phyloP scores from a whole-genome alignment of 2,888 invertebrate genomes.

The Acanthosoma haemorrhoidale region DNA sequence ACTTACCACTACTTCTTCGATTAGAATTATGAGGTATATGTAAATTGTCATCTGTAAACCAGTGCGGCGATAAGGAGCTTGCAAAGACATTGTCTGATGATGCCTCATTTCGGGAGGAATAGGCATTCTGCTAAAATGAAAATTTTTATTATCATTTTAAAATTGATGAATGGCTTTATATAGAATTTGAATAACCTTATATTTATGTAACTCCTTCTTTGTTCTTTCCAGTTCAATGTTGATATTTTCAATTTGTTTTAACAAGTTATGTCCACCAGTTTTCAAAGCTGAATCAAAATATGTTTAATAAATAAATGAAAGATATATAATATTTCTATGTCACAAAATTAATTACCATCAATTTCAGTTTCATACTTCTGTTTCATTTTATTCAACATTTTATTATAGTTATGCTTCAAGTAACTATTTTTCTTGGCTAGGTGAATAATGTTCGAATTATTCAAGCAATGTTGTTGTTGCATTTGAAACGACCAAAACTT shows the following conservation, averaged over 20 bases:
- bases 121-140: too few species aligned
- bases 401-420: conserved; percentile 9
- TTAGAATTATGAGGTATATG: background rate
- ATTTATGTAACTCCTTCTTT: conserved; percentile 19
- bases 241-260: conserved; percentile 26
- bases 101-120: too few species aligned
- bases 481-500: conserved; percentile 34
- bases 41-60: background rate
- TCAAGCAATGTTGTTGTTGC: conserved; percentile 23
- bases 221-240: conserved; percentile 30
- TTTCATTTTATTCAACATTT: conserved; percentile 13
- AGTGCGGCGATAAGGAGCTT: background rate
- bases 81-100: too few species aligned
- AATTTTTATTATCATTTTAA: too few species aligned
- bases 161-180: too few species aligned
- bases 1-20: background rate
- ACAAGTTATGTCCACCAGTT: conserved; percentile 4
- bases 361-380: conserved; percentile 26
- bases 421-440: conserved; percentile 15
- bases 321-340: background rate
- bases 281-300: conserved; percentile 27
- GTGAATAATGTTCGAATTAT: background rate
- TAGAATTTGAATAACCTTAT: conserved; percentile 23
- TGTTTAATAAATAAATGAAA: too few species aligned
- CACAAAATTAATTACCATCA: conserved; percentile 8